phyloP scores from a whole-genome alignment of 2,113 vertebrate genomes.

The Colossoma macropomum region DNA sequence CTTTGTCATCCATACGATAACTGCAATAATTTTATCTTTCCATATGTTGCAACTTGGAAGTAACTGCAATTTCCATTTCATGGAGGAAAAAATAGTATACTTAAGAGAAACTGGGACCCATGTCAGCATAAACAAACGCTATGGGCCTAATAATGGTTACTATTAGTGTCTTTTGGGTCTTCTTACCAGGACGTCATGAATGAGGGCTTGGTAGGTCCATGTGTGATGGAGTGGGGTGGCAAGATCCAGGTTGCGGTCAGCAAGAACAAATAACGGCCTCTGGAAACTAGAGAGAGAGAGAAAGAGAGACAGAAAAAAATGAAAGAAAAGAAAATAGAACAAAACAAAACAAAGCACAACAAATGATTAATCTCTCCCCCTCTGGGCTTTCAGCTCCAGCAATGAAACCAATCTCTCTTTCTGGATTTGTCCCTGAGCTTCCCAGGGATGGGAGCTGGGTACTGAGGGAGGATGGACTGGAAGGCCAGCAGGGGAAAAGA shows the following conservation, averaged over 20 bases:
- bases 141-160: neutral
- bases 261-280: conserved; percentile 93
- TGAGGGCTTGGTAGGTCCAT: conserved; percentile 98
- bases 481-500: conserved; percentile 17
- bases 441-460: conserved; percentile 4
- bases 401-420: conserved; percentile 29
- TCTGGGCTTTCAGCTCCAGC: conserved; percentile 22
- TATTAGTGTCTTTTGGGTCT: conserved; percentile 1
- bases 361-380: conserved; percentile 38
- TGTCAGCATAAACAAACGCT: conserved; percentile 14
- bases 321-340: neutral
- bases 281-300: conserved; percentile 84
- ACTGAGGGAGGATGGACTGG: conserved; percentile 18
- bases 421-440: conserved; percentile 17
- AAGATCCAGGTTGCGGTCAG: conserved; percentile 96
- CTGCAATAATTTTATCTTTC: conserved; percentile 44
- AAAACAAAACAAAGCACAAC: neutral
- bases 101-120: neutral
- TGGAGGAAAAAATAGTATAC: conserved; percentile 1
- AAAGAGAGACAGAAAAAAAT: neutral
- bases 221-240: conserved; percentile 98
- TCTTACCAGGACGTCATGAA: conserved; percentile 98
- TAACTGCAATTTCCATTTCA: conserved; percentile 38
- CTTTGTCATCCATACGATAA: conserved; percentile 47
- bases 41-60: conserved; percentile 32